Base-by-base conservation (phyloP, 2,888 invertebrate genomes). In the Cosmorhoe ocellata region DNA sequence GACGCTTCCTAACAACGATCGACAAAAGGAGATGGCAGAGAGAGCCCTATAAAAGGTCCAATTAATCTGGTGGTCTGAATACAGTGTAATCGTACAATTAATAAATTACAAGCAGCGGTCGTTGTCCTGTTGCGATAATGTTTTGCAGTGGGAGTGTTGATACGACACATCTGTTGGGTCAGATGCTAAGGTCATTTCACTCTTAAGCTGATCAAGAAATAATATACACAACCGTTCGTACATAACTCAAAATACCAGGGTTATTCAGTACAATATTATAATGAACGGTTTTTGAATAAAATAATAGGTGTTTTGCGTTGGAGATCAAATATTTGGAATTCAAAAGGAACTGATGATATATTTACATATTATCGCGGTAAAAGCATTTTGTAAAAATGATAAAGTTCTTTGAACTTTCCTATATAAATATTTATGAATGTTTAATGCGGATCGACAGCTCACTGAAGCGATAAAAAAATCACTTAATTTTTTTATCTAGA, bases 101-200 rank as follows among this genome's bases (percentile, higher is more conserved):
- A 86, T 88, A 87, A 85, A 87, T 87, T 82, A 87, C 81, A 74
- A 81, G 76, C 74, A 67, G 79, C 79, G 88, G 88, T 88, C 87
- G 66, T 84, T 84, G 88, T 72, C 79, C 86, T 68, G 66, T 67
- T 59, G 73, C 76, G 85, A 86, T 86, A 85, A 81, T 81, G 77
- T 79, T 85, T 80, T 76, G 84, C 84, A 81, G 80, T 74, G 79
- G 74, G 74, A 75, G 76, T 69, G 76, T 69, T 79, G 85, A 85
- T 86, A 86, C 67, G 71, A 68, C 74, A 75, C 86, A 87, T 87
- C 84, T 85, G 88, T 79, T 80, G 69, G 81, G 79, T 80, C 82
- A 80, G 71, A 74, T 71, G 61, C 72, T 82, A 81, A 85, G 86
- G 84, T 85, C 74, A 78, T 76, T 76, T 83, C 75, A 74, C 79